Conservation (phyloP, 2,113 vertebrate species). For the Grus americana region DNA sequence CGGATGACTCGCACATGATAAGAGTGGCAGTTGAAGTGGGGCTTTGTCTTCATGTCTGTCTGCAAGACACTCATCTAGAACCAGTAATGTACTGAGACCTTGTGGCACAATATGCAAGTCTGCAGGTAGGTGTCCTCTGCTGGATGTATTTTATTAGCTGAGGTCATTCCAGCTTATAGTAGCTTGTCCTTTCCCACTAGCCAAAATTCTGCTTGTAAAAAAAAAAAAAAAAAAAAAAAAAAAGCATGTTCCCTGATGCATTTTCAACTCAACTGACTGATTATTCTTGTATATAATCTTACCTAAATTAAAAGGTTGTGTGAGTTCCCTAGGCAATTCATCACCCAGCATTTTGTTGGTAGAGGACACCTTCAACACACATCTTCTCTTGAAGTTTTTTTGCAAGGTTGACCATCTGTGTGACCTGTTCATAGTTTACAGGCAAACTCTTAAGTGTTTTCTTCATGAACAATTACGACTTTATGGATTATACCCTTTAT, state of each 20-base stretch:
- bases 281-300: not conserved
- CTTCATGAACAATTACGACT: not conserved
- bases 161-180: not conserved
- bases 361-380: not conserved
- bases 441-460: not conserved
- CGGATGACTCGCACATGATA: accelerated
- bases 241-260: not conserved
- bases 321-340: not conserved
- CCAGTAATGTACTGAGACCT: too few relatives aligned
- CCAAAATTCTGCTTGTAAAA: not conserved
- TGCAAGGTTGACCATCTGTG: not conserved
- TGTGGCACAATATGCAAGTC: not conserved
- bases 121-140: not conserved
- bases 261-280: not conserved
- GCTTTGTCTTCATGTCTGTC: not conserved
- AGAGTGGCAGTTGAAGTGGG: not conserved
- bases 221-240: not conserved
- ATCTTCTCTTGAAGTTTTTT: not conserved
- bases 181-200: not conserved
- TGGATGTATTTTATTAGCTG: not conserved
- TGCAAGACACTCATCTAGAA: not conserved
- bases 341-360: not conserved
- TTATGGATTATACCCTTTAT: not conserved
- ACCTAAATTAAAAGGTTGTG: not conserved
- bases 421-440: not conserved